Evolutionary conservation across 2,797 vertebrate genomes (phyloP).

Genomic region (Notolepis coatsorum): DNA sequence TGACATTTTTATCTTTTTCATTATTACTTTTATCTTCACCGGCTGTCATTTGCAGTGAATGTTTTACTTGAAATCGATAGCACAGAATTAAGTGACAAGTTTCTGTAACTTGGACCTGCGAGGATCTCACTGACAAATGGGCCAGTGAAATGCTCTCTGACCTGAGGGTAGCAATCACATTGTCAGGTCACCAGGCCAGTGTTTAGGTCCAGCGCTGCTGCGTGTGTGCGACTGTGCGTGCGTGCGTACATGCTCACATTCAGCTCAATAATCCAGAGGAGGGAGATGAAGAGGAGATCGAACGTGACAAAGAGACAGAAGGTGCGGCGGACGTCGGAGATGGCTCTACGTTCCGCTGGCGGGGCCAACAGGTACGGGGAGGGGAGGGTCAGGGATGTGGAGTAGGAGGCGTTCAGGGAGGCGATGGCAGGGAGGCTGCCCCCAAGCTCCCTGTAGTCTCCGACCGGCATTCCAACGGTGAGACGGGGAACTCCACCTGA

Average conservation of each 20-base stretch:
- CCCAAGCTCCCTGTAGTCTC: slow-evolving; percentile 84
- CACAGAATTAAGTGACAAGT: too few species aligned
- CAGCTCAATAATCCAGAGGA: slow-evolving; percentile 97
- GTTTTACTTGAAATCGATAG: too few species aligned
- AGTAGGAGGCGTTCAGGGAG: slow-evolving; percentile 87
- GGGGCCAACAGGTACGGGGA: slow-evolving; percentile 72
- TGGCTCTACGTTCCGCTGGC: slow-evolving; percentile 74
- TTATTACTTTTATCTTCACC: too few species aligned
- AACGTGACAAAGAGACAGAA: slow-evolving; percentile 99
- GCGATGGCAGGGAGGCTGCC: slow-evolving; percentile 91
- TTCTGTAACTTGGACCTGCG: too few species aligned
- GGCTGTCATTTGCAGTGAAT: too few species aligned
- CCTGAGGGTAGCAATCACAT: too few species aligned
- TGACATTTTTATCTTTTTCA: too few species aligned
- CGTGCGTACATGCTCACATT: slow-evolving; percentile 83
- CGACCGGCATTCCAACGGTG: slow-evolving; percentile 77
- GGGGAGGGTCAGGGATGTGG: slow-evolving; percentile 82
- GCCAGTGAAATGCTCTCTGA: too few species aligned
- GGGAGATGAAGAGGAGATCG: slow-evolving; percentile 94
- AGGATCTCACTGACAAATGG: too few species aligned
- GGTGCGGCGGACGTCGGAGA: slow-evolving; percentile 95
- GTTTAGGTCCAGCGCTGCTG: too few species aligned
- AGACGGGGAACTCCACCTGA: slow-evolving; percentile 39
- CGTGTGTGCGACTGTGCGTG: neutral
- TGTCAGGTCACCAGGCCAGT: too few species aligned